Base-by-base conservation (phyloP, 2,797 vertebrate genomes). In the Sebastes melanostomus region DNA sequence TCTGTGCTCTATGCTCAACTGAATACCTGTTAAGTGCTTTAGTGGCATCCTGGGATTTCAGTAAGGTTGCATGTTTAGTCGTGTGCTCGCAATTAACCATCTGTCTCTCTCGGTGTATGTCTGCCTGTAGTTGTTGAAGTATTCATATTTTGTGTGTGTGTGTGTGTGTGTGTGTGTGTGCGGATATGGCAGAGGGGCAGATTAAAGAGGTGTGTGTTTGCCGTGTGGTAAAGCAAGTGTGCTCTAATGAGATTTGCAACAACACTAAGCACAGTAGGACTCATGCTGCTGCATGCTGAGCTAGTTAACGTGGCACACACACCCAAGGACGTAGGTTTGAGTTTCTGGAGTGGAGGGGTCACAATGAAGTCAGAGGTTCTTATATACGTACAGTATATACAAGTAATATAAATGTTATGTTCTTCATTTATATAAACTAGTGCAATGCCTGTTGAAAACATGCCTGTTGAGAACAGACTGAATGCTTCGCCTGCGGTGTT, bases 21-120 rank as follows among this genome's bases (percentile, higher is more conserved):
- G 82, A 90, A 87, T 87, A 88, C 80, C 81, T 90, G 85, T 84
- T 36, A 86, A 88, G 77, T 87, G 84, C 79, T 89, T 87, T 75
- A 87, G 80, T 73, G 56, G 66, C 75, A 80, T 86, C 32, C 2
- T 75, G 82, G 83, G 87, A 88, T 83, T 89, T 90, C 61, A 85
- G 67, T 24, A 24, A 67, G 78, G 81, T 85, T 87, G 82, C 79
- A 79, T 85, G 83, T 85, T 85, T 70, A 25, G 78, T 86, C 8
- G 50, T 74, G 75, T 29, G 54, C 75, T 80, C 22, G 3, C 58
- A 77, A 68, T 80, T 67, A 78, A 71, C 84, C 86, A 82, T 90
- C 85, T 91, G 88, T 72, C 63, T 82, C 68, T 72, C 68, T 72
- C 20, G 4, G 60, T 84, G 52, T 66, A 62, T 62, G 61, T 82